A percentile compares a stretch with the other conserved stretches of the same genome.
phyloP scores from a whole-genome alignment of 2,888 invertebrate species.

The Campopleginae sp. region DNA sequence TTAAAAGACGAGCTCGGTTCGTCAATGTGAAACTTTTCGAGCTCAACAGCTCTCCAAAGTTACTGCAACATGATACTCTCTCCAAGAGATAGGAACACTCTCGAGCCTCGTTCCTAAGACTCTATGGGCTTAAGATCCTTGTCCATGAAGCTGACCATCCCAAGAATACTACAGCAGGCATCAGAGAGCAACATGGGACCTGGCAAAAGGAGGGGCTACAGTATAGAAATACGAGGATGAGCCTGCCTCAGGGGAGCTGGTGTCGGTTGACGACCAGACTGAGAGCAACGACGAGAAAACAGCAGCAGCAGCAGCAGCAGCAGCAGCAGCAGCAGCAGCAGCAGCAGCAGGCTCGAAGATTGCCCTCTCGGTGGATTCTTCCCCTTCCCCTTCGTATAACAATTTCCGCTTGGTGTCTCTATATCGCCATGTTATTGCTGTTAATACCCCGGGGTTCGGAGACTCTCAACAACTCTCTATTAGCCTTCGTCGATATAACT shows the following conservation, averaged over 20 bases:
- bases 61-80: background rate
- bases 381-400: slow-evolving; percentile 56
- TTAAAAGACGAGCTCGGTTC: background rate
- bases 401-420: slow-evolving; percentile 62
- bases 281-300: slow-evolving; percentile 42
- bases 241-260: slow-evolving; percentile 49
- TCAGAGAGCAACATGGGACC: background rate
- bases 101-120: slow-evolving; percentile 21
- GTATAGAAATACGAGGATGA: slow-evolving; percentile 30
- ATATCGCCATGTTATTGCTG: slow-evolving; percentile 30
- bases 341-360: slow-evolving; percentile 31
- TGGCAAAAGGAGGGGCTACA: background rate
- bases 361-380: slow-evolving; percentile 24
- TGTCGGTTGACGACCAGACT: slow-evolving; percentile 46
- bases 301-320: slow-evolving; percentile 38
- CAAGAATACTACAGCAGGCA: background rate
- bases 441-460: slow-evolving; percentile 46
- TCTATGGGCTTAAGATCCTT: slow-evolving; percentile 8
- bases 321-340: slow-evolving; percentile 40
- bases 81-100: background rate
- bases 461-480: slow-evolving; percentile 30
- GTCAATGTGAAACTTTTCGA: slow-evolving; percentile 1
- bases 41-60: background rate
- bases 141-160: background rate
- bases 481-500: slow-evolving; percentile 37